Conservation (phyloP, 2,113 vertebrate genomes). For the Dicaeum eximium region DNA sequence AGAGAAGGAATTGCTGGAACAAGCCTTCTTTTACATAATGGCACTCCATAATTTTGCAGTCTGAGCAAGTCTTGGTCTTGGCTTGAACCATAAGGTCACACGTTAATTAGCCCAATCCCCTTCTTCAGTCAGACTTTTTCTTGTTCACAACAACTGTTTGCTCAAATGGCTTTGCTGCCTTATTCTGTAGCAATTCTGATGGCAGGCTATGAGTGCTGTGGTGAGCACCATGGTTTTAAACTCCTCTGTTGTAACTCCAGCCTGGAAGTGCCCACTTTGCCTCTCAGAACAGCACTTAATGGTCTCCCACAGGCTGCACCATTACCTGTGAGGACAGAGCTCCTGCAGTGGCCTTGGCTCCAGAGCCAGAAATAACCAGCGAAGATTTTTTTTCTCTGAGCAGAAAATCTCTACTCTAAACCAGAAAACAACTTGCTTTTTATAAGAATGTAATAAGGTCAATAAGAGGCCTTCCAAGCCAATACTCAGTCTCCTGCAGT, state of each 20-base stretch:
- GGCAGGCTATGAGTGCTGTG: background rate
- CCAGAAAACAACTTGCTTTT: slow-evolving; percentile 40
- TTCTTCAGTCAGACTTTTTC: background rate
- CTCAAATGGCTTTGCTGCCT: background rate
- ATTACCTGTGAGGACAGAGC: slow-evolving; percentile 16
- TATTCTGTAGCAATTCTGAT: slow-evolving; percentile 6
- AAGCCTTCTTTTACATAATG: background rate
- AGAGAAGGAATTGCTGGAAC: background rate
- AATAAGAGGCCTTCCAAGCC: slow-evolving; percentile 33
- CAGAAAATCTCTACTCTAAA: slow-evolving; percentile 39
- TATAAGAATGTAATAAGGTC: slow-evolving; percentile 19
- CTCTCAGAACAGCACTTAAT: slow-evolving; percentile 16
- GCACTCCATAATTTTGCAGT: background rate
- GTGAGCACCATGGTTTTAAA: background rate
- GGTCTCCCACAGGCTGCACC: background rate
- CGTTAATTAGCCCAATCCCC: slow-evolving; percentile 4
- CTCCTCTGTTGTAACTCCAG: background rate
- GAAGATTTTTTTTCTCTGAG: background rate
- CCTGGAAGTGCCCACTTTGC: background rate
- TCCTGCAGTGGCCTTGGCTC: background rate
- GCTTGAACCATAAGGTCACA: slow-evolving; percentile 4
- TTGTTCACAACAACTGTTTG: background rate
- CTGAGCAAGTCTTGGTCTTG: slow-evolving; percentile 3
- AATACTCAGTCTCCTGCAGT: background rate
- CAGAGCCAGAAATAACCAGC: slow-evolving; percentile 4